Conservation (phyloP, 2,888 invertebrate genomes). For the Aphidoletes aphidimyza region DNA sequence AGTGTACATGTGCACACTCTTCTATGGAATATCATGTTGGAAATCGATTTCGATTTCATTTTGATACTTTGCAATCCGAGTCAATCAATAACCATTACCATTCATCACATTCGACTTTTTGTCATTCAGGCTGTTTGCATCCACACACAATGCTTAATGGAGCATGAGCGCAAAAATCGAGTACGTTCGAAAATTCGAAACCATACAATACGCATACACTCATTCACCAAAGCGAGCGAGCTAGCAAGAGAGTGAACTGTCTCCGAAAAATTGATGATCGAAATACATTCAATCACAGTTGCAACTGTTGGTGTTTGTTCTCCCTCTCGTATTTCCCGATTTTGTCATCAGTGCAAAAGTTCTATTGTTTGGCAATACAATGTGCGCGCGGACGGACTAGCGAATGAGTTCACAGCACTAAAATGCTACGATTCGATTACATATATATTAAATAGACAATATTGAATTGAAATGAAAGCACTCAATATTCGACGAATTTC, state of each 20-base stretch:
- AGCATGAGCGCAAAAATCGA: not conserved
- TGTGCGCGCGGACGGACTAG: not conserved
- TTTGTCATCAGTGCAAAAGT: not conserved
- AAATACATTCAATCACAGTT: slow-evolving; percentile 45
- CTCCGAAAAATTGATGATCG: not conserved
- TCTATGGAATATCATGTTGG: not conserved
- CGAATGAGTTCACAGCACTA: too few species aligned
- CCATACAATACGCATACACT: too few species aligned
- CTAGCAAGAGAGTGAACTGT: not conserved
- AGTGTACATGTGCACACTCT: not conserved
- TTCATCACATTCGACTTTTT: slow-evolving; percentile 49
- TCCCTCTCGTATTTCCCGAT: not conserved
- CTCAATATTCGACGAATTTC: not conserved
- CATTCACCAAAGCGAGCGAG: too few species aligned
- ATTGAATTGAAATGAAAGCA: slow-evolving; percentile 26
- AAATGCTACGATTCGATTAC: slow-evolving; percentile 2
- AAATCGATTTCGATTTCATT: not conserved
- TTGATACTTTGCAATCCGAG: slow-evolving; percentile 31
- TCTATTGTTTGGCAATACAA: not conserved
- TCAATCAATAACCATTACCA: slow-evolving; percentile 51
- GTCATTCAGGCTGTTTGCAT: not conserved
- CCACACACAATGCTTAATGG: slow-evolving; percentile 9
- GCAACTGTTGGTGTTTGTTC: slow-evolving; percentile 37
- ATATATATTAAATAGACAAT: slow-evolving; percentile 37
- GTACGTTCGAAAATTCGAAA: too few species aligned